Conservation (phyloP, 2,797 vertebrate species). For the Glossophaga mutica region DNA sequence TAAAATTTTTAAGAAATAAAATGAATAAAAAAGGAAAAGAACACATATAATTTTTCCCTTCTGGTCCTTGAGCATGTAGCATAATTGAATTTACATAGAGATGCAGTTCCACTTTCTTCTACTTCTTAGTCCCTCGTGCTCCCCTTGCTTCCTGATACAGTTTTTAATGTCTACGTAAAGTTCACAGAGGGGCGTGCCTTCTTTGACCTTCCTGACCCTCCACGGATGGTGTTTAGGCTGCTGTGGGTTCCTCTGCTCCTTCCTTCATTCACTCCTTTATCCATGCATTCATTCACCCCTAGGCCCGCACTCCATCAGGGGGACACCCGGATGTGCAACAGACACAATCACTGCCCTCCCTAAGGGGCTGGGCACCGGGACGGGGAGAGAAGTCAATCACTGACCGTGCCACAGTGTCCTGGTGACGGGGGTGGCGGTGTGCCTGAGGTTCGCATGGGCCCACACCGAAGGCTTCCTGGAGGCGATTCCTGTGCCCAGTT, state of each 20-base stretch:
- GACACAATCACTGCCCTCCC: not conserved
- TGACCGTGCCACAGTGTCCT: accelerated
- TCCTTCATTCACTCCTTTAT: not conserved
- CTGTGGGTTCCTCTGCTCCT: not conserved
- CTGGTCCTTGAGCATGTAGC: not conserved
- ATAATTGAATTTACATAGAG: not conserved
- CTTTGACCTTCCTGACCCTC: not conserved
- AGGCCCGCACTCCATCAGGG: not conserved
- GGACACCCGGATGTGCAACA: not conserved
- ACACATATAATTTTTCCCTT: not conserved
- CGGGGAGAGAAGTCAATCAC: not conserved
- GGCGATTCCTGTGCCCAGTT: too few species aligned
- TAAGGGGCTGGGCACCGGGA: not conserved
- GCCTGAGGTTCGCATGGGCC: not conserved
- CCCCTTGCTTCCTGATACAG: not conserved
- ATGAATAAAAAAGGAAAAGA: not conserved
- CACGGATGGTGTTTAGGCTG: not conserved
- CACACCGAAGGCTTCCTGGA: not conserved
- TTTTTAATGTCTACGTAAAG: not conserved
- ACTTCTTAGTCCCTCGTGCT: not conserved
- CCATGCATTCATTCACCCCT: not conserved
- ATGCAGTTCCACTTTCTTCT: not conserved
- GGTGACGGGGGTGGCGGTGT: not conserved
- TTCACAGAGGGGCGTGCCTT: not conserved
- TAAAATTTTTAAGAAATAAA: not conserved